These are phyloP conservation scores for Muscicapa striata DNA, from an alignment of 2,797 vertebrate genomes.

Conservation along the genomic window DNA sequence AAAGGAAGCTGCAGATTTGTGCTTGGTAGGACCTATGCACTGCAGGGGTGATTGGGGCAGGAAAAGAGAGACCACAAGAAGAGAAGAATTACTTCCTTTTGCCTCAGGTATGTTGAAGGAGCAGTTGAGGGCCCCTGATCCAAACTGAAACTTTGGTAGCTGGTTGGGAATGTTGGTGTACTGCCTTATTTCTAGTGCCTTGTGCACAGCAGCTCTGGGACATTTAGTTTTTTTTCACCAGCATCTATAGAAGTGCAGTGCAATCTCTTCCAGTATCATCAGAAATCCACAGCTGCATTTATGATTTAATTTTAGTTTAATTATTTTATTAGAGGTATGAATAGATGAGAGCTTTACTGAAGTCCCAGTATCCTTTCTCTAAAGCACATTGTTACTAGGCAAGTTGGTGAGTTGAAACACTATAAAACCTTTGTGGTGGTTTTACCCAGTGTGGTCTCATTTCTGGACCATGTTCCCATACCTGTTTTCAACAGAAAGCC, in stretches of 20 bases:
- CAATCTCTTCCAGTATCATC: not conserved
- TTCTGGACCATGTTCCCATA: not conserved
- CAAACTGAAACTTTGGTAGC: not conserved
- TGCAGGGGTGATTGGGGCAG: not conserved
- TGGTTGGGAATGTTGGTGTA: not conserved
- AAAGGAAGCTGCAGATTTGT: not conserved
- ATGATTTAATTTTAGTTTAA: not conserved
- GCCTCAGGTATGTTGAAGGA: not conserved
- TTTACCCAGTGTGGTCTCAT: not conserved
- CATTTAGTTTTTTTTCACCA: not conserved
- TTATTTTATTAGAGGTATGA: not conserved
- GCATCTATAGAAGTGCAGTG: not conserved
- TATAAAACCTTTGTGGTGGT: not conserved
- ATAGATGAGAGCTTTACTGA: not conserved
- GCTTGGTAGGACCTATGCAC: not conserved
- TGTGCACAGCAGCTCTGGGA: not conserved
- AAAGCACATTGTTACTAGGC: not conserved
- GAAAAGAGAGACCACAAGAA: not conserved
- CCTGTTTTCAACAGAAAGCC: not conserved
- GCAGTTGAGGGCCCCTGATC: not conserved
- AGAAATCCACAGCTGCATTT: not conserved
- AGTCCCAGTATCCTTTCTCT: not conserved
- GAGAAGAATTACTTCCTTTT: not conserved
- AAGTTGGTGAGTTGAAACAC: not conserved
- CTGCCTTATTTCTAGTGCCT: not conserved